These are phyloP conservation scores for Erinaceus europaeus DNA, from an alignment of 2,113 vertebrate species.

Conservation along the genomic window DNA sequence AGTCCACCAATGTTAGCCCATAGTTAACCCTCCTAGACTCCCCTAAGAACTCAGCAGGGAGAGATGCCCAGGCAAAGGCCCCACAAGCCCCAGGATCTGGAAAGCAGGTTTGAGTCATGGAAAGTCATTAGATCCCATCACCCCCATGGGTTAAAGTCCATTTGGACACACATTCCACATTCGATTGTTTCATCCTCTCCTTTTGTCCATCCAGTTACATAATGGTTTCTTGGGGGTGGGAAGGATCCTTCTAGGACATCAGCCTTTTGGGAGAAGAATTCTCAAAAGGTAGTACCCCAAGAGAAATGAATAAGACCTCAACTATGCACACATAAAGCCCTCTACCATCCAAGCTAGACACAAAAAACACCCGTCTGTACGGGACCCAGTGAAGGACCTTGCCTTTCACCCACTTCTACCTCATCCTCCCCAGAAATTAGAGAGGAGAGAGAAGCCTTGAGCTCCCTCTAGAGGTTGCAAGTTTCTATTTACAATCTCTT, in stretches of 20 bases:
- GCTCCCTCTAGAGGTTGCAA: slow-evolving; percentile 63
- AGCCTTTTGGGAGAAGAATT: neutral
- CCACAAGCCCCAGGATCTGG: neutral
- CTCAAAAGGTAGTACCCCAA: slow-evolving; percentile 14
- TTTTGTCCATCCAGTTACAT: neutral
- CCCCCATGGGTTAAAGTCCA: neutral
- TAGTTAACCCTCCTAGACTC: neutral
- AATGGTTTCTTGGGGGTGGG: neutral
- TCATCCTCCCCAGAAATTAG: neutral
- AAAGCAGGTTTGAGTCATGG: neutral
- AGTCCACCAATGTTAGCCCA: neutral
- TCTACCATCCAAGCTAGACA: slow-evolving; percentile 2
- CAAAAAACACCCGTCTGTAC: neutral
- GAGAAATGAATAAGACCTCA: neutral
- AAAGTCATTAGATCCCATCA: neutral
- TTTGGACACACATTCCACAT: neutral
- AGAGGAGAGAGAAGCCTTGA: slow-evolving; percentile 46
- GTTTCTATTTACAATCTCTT: slow-evolving; percentile 33
- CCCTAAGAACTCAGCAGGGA: neutral
- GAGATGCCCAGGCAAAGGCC: neutral
- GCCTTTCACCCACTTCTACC: neutral
- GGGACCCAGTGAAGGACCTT: neutral
- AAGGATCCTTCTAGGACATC: neutral
- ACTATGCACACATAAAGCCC: neutral
- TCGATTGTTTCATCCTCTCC: neutral